A percentile compares a stretch with the other conserved stretches of the same genome.
Evolutionary conservation across 2,797 vertebrate genomes (phyloP).

Genomic region (Erithacus rubecula): DNA sequence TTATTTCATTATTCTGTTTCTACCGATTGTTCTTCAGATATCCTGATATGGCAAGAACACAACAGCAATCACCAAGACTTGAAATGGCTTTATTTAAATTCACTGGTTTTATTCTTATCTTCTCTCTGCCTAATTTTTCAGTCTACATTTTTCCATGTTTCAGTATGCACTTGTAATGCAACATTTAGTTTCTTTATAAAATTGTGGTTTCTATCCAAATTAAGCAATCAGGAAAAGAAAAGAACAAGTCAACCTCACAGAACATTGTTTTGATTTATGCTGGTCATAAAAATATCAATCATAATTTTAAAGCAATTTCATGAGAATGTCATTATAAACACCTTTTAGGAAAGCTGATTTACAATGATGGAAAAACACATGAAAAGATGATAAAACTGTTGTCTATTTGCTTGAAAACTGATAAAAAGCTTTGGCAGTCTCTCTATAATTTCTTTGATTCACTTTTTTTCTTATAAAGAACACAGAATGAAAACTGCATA

Average conservation of each 20-base stretch:
- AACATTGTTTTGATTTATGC: constrained; percentile 2
- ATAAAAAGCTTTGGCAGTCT: neutral
- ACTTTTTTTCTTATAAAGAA: neutral
- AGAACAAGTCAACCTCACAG: neutral
- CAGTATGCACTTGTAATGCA: neutral
- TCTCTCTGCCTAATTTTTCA: neutral
- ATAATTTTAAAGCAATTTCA: constrained; percentile 6
- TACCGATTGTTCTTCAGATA: constrained; percentile 41
- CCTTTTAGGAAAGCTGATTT: neutral
- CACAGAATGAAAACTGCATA: neutral
- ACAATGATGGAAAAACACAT: neutral
- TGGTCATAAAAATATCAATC: constrained; percentile 29
- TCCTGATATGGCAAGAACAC: neutral
- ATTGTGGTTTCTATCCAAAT: neutral
- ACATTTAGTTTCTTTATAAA: neutral
- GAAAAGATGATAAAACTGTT: neutral
- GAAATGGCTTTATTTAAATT: constrained; percentile 7
- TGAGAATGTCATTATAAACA: neutral
- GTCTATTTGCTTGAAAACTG: neutral
- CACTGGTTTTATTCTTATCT: neutral
- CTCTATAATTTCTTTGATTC: neutral
- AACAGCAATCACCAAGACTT: neutral
- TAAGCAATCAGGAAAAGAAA: neutral
- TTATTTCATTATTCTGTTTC: constrained; percentile 49
- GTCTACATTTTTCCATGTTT: neutral